phyloP scores from a whole-genome alignment of 1,140 invertebrate species.

The Drosophila watanabei region DNA sequence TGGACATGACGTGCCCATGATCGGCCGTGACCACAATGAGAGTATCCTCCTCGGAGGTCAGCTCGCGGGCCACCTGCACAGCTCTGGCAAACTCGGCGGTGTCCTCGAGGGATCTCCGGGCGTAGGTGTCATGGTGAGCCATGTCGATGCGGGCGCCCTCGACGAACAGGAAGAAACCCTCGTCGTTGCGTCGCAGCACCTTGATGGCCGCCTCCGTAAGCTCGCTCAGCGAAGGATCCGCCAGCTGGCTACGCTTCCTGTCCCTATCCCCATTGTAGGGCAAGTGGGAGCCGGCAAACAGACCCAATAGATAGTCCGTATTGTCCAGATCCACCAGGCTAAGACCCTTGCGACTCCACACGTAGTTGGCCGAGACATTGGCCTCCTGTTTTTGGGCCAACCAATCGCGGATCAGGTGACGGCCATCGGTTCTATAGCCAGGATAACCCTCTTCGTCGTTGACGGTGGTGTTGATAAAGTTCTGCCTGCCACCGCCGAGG shows the following conservation, averaged over 20 bases:
- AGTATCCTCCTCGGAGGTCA: constrained; percentile 91
- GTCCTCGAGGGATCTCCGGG: constrained; percentile 91
- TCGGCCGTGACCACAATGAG: constrained; percentile 93
- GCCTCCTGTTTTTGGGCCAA: constrained; percentile 86
- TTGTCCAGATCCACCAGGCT: constrained; percentile 87
- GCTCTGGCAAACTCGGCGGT: constrained; percentile 92
- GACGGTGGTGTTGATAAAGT: constrained; percentile 88
- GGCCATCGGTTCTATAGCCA: constrained; percentile 87
- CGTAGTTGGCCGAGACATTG: constrained; percentile 87
- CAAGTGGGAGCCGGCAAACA: constrained; percentile 86
- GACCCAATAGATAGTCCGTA: constrained; percentile 91
- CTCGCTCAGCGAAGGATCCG: constrained; percentile 91
- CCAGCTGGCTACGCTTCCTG: constrained; percentile 74
- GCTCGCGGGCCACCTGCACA: constrained; percentile 88
- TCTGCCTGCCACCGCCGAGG: constrained; percentile 90
- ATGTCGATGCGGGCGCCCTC: constrained; percentile 95
- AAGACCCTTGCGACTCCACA: constrained; percentile 88
- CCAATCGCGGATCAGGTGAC: constrained; percentile 90
- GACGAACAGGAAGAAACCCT: constrained; percentile 95
- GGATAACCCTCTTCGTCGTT: constrained; percentile 89
- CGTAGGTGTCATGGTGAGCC: constrained; percentile 93
- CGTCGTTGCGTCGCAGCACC: constrained; percentile 91
- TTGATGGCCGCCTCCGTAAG: constrained; percentile 93
- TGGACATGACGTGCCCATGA: constrained; percentile 93
- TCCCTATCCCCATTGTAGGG: constrained; percentile 86